Conservation (phyloP, 2,113 vertebrate genomes). For the Chionis minor region DNA sequence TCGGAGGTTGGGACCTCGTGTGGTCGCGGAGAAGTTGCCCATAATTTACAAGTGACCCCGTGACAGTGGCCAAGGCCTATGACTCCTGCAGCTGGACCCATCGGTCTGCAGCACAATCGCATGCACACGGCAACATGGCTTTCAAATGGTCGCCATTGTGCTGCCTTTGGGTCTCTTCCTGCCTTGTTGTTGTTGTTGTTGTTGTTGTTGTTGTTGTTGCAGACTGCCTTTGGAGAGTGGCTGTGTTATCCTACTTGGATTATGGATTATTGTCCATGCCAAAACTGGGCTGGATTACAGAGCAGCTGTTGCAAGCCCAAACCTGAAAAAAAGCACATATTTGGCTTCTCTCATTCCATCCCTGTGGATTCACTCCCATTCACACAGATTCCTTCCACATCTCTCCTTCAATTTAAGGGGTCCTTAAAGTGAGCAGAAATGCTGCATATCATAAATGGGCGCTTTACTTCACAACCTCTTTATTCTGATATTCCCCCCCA, state of each 20-base stretch:
- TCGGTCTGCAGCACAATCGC: background rate
- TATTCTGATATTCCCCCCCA: background rate
- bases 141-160: background rate
- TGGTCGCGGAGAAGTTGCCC: background rate
- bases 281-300: background rate
- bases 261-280: background rate
- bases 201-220: background rate
- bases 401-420: background rate
- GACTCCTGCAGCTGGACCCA: background rate
- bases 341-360: background rate
- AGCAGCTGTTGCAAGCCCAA: background rate
- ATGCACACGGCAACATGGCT: too few species aligned
- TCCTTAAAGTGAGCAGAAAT: background rate
- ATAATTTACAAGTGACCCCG: background rate
- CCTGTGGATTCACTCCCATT: background rate
- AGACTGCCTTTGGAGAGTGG: background rate
- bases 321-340: background rate
- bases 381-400: background rate
- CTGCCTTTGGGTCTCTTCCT: background rate
- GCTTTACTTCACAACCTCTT: background rate
- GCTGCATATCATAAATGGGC: background rate
- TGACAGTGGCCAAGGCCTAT: background rate
- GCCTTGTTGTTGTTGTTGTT: background rate
- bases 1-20: background rate
- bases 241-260: background rate